A percentile compares a stretch with the other conserved stretches of the same genome.
These are phyloP conservation scores for Cepphus grylle DNA, from an alignment of 2,113 vertebrate species.

Conservation along the genomic window DNA sequence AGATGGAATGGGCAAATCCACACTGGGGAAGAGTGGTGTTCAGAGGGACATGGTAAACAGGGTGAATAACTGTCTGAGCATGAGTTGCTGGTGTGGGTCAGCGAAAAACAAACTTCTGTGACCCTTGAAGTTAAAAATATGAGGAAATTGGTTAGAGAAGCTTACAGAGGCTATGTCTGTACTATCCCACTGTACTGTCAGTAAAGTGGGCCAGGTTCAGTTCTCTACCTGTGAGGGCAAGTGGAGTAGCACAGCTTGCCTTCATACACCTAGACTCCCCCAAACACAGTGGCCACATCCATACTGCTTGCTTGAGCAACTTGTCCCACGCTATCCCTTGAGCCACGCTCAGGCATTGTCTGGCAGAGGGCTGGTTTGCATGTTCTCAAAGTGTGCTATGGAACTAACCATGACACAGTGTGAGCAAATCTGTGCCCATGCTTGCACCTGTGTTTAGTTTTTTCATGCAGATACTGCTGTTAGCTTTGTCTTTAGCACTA, in stretches of 20 bases:
- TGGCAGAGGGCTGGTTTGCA: neutral
- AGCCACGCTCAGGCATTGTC: neutral
- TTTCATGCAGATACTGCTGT: neutral
- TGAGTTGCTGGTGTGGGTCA: neutral
- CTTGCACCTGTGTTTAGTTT: neutral
- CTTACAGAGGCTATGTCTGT: neutral
- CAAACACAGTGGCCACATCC: neutral
- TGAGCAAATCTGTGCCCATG: neutral
- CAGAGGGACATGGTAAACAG: neutral
- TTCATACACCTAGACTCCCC: neutral
- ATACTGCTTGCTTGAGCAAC: neutral
- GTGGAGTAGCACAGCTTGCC: neutral
- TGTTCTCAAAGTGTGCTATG: neutral
- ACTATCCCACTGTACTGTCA: neutral
- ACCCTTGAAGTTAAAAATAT: slow-evolving; percentile 4
- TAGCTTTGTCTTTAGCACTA: neutral
- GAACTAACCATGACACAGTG: neutral
- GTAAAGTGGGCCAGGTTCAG: neutral
- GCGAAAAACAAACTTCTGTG: neutral
- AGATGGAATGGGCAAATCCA: neutral
- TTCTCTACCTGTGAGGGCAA: neutral
- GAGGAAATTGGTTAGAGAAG: neutral
- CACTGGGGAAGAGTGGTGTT: neutral
- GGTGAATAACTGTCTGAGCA: slow-evolving; percentile 42
- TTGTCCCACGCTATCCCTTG: neutral